Evolutionary conservation across 2,797 vertebrate genomes (phyloP).

Genomic region (Enteromius anoplus): DNA sequence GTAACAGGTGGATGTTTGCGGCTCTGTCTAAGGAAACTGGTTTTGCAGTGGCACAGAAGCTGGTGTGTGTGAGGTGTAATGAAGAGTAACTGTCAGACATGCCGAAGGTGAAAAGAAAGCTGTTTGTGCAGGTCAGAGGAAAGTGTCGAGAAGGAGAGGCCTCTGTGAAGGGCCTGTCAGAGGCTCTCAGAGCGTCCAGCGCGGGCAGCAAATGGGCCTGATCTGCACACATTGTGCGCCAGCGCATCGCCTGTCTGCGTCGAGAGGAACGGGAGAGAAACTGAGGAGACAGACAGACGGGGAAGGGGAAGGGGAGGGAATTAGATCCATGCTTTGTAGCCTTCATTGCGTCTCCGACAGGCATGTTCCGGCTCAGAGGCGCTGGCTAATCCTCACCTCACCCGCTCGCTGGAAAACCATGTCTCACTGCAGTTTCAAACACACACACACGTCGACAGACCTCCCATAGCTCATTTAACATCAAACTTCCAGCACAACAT

Average conservation of each 20-base stretch:
- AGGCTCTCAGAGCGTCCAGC: constrained; percentile 71
- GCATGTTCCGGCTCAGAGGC: constrained; percentile 83
- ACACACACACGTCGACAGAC: constrained; percentile 64
- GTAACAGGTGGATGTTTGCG: constrained; percentile 72
- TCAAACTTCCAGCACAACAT: constrained; percentile 61
- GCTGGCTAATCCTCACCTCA: constrained; percentile 81
- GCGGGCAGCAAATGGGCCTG: constrained; percentile 78
- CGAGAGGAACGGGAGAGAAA: constrained; percentile 26
- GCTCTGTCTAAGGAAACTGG: constrained; percentile 57
- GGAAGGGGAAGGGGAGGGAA: constrained; percentile 65
- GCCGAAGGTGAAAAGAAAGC: constrained; percentile 62
- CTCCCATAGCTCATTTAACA: constrained; percentile 82
- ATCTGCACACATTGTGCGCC: constrained; percentile 73
- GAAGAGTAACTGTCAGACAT: constrained; percentile 56
- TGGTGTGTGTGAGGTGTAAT: constrained; percentile 35
- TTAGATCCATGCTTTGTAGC: constrained; percentile 80
- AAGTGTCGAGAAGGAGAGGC: constrained; percentile 46
- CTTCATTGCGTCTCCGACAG: constrained; percentile 83
- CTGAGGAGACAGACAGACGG: constrained; percentile 23
- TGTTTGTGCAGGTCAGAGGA: constrained; percentile 59
- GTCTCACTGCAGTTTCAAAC: constrained; percentile 79
- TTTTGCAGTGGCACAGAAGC: not conserved
- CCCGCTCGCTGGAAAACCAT: constrained; percentile 79
- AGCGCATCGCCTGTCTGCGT: constrained; percentile 74
- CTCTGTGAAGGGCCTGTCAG: constrained; percentile 70